These are phyloP conservation scores for Epiblema foenella DNA, from an alignment of 2,888 invertebrate species.

Conservation along the genomic window DNA sequence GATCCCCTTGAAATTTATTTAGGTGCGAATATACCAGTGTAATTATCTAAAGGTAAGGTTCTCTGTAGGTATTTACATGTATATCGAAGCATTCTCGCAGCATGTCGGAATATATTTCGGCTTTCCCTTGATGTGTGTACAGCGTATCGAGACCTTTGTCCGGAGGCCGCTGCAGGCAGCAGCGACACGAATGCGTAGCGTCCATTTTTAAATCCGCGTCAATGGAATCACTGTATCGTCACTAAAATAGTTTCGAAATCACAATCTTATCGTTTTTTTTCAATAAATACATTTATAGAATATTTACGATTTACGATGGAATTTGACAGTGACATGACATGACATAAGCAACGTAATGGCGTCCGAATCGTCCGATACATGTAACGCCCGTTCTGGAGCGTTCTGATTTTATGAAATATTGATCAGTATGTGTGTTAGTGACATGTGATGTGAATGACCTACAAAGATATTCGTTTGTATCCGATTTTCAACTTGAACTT, in stretches of 20 bases:
- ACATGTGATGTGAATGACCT: neutral
- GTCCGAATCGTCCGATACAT: neutral
- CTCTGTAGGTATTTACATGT: slow-evolving; percentile 39
- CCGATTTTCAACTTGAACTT: too few species aligned
- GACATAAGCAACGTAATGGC: neutral
- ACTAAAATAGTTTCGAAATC: neutral
- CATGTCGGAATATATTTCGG: slow-evolving; percentile 42
- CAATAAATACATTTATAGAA: neutral
- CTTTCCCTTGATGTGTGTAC: slow-evolving; percentile 33
- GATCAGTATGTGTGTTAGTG: neutral
- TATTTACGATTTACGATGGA: neutral
- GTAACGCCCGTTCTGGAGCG: neutral
- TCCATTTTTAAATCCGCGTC: slow-evolving; percentile 5
- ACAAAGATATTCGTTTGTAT: neutral
- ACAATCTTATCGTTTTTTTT: neutral
- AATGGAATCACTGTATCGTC: neutral
- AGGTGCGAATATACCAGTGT: too few species aligned
- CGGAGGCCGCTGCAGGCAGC: slow-evolving; percentile 9
- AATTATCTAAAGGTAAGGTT: too few species aligned
- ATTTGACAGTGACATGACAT: neutral
- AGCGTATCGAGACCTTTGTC: slow-evolving; percentile 32
- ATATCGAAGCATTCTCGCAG: slow-evolving; percentile 43
- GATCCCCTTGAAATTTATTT: neutral
- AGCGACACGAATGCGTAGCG: slow-evolving; percentile 23
- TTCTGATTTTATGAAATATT: neutral